A percentile compares a stretch with the other conserved stretches of the same genome.
phyloP scores from a whole-genome alignment of 2,888 invertebrate genomes.

The Aproaerema taeniolella region DNA sequence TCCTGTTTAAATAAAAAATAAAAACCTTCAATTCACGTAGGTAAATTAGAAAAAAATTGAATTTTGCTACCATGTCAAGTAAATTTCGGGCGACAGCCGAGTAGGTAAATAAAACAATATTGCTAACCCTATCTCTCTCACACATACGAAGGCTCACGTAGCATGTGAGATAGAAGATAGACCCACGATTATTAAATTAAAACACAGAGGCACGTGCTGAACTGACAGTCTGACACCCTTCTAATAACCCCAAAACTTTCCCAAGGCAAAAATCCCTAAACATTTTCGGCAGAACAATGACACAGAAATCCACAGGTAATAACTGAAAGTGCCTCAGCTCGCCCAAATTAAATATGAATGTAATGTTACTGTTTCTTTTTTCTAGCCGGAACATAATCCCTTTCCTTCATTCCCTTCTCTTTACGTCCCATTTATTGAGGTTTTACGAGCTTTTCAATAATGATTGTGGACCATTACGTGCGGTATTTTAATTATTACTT shows the following conservation, averaged over 20 bases:
- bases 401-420: conserved; percentile 31
- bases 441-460: conserved; percentile 38
- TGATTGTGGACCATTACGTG: conserved; percentile 20
- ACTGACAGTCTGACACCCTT: conserved; percentile 1
- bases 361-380: conserved; percentile 15
- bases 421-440: conserved; percentile 43
- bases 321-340: conserved; percentile 41
- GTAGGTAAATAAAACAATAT: no score
- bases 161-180: no score
- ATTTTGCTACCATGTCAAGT: no score
- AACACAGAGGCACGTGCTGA: not conserved
- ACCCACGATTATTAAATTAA: conserved; percentile 1
- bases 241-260: conserved; percentile 14
- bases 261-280: conserved; percentile 11
- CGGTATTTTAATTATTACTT: conserved; percentile 3
- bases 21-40: no score
- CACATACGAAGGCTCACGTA: no score
- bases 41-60: no score
- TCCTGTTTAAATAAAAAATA: no score
- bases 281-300: conserved; percentile 18
- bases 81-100: no score
- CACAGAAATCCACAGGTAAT: conserved; percentile 38
- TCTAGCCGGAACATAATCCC: conserved; percentile 36
- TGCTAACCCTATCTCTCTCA: no score
- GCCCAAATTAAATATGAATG: conserved; percentile 45